Conservation (phyloP, 2,797 vertebrate species). For the Phylloscopus collybita region DNA sequence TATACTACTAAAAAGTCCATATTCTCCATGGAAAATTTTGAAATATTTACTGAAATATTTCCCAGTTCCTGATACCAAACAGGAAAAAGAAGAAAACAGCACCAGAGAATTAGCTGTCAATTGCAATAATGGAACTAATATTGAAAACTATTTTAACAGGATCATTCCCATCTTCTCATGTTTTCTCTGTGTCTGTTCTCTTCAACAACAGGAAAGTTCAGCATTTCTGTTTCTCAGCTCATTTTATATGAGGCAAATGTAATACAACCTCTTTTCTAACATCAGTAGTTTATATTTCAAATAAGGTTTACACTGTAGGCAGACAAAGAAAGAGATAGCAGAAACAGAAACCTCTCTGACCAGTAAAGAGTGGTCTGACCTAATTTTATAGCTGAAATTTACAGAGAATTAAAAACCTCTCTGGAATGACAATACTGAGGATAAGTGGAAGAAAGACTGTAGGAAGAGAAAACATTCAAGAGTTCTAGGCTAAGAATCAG, state of each 20-base stretch:
- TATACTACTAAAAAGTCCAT: neutral
- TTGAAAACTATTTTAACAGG: neutral
- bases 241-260: neutral
- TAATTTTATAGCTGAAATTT: neutral
- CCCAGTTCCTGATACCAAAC: neutral
- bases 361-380: neutral
- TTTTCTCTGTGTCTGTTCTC: neutral
- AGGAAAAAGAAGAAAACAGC: neutral
- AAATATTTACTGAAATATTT: neutral
- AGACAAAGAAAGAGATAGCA: neutral
- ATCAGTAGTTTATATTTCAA: neutral
- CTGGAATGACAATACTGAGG: neutral
- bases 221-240: neutral
- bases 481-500: neutral
- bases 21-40: neutral
- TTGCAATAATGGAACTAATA: neutral
- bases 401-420: neutral
- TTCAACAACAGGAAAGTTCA: neutral
- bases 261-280: neutral
- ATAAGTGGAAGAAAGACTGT: neutral
- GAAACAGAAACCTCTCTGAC: neutral
- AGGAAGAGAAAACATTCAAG: neutral
- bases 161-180: neutral
- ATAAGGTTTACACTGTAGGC: neutral
- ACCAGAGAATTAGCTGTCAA: neutral